A percentile compares a stretch with the other conserved stretches of the same genome.
Evolutionary conservation across 2,888 invertebrate genomes (phyloP).

Genomic region (Rhopalosiphum nymphaeae): DNA sequence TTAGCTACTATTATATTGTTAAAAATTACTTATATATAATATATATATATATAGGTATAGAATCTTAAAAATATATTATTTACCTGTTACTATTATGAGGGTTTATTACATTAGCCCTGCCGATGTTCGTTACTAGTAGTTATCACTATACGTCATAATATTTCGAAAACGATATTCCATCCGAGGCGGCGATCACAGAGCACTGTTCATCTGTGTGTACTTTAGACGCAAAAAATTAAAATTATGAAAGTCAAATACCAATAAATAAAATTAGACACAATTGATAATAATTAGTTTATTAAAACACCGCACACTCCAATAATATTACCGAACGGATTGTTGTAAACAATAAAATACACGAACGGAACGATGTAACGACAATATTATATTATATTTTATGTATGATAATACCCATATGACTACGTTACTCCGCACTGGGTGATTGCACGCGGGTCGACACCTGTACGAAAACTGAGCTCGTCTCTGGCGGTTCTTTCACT

Average conservation of each 20-base stretch:
- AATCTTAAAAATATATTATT: background rate
- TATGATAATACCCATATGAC: background rate
- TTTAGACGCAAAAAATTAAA: background rate
- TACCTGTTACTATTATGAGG: background rate
- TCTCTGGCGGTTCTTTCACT: slow-evolving; percentile 60
- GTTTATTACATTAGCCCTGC: slow-evolving; percentile 36
- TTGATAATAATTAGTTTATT: background rate
- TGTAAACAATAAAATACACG: background rate
- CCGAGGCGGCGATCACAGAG: slow-evolving; percentile 47
- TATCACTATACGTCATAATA: background rate
- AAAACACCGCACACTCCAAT: too few relatives aligned
- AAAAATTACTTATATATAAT: too few relatives aligned
- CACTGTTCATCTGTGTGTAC: slow-evolving; percentile 8
- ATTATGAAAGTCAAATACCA: background rate
- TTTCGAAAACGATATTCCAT: background rate
- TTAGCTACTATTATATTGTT: background rate
- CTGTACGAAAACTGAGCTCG: slow-evolving; percentile 63
- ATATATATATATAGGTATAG: background rate
- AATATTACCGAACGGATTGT: background rate
- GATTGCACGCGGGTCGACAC: slow-evolving; percentile 49
- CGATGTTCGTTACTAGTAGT: background rate
- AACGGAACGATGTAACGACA: background rate
- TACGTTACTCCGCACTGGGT: background rate
- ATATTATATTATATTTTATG: background rate
- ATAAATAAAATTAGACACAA: background rate